Evolutionary conservation across 2,797 vertebrate species (phyloP), one percentile per base, ranked within the genome.

Genomic region (Myotis planiceps): DNA sequence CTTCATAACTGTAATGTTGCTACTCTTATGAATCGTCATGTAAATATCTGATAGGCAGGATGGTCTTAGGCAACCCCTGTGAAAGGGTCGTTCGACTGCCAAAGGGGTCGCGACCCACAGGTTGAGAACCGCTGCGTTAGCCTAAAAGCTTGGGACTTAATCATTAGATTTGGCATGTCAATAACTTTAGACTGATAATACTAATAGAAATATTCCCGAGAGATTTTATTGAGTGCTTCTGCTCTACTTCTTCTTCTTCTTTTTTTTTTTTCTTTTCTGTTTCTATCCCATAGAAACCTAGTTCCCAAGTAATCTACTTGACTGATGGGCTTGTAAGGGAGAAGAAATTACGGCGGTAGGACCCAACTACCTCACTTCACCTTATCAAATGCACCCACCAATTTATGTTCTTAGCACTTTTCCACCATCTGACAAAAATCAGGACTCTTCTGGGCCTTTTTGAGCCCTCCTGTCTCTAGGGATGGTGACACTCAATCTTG

Each of bases 401-500:
- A 74, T 95, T 90, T 83, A 92, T 80, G 82, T 65, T 85, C 78
- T 93, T 88, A 94, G 78, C 51, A 53, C 42, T 84, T 68, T 78
- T 63, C 58, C 65, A 83, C 68, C 39, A 63, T 66, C 71, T 90
- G 92, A 92, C 72, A 94, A 95, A 92, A 82, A 80, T 93, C 87
- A 88, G 90, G 39, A 82, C 55, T 49, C 58, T 92, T 90, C 63
- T 80, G 34, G 37, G 76, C 29, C 68, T 82, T 94, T 87, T 6
- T 27, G 72, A 95, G 79, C 4, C 49, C 13, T 91, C 80, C 34
- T 85, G 55, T 88, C 83, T 95, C 74, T 85, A 13, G 9, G 53
- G 51, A 69, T 53, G 49, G 83, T 74, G 91, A 93, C 88, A 88
- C 55, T 81, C 84, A 79, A 72, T 94, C 96, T 97, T 93, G 92